Conservation (phyloP, 2,888 invertebrate species). For the Alloscopus bannaensis region DNA sequence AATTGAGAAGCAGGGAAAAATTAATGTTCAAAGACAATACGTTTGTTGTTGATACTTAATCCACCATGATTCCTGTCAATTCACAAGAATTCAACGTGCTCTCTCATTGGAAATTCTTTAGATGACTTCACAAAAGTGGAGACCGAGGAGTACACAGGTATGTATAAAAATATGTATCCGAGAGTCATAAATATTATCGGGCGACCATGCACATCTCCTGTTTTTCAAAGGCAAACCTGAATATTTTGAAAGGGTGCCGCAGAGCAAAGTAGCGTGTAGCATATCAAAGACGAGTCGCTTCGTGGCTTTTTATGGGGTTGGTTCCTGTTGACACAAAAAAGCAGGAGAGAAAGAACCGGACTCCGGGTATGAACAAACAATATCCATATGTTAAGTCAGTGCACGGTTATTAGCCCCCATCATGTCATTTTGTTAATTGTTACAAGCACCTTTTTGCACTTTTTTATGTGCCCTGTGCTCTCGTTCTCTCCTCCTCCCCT, state of each 20-base stretch:
- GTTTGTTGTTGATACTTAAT: too few species aligned
- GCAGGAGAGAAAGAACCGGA: too few species aligned
- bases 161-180: neutral
- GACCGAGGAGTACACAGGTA: neutral
- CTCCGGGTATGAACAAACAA: too few species aligned
- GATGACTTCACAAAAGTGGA: neutral
- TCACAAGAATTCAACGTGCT: conserved; percentile 12
- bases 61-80: conserved; percentile 57
- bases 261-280: conserved; percentile 17
- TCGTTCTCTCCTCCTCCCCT: too few species aligned
- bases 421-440: conserved; percentile 38
- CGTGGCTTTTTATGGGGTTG: neutral
- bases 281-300: neutral
- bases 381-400: too few species aligned
- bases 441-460: conserved; percentile 20
- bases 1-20: too few species aligned
- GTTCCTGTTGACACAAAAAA: neutral
- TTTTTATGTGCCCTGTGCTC: conserved; percentile 1
- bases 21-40: too few species aligned
- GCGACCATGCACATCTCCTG: conserved; percentile 42
- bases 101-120: too few species aligned
- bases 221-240: conserved; percentile 28
- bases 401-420: conserved; percentile 28
- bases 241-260: conserved; percentile 29
- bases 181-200: too few species aligned